These are phyloP conservation scores for Rhabdomys pumilio DNA, from an alignment of 2,797 vertebrate genomes.

Conservation along the genomic window DNA sequence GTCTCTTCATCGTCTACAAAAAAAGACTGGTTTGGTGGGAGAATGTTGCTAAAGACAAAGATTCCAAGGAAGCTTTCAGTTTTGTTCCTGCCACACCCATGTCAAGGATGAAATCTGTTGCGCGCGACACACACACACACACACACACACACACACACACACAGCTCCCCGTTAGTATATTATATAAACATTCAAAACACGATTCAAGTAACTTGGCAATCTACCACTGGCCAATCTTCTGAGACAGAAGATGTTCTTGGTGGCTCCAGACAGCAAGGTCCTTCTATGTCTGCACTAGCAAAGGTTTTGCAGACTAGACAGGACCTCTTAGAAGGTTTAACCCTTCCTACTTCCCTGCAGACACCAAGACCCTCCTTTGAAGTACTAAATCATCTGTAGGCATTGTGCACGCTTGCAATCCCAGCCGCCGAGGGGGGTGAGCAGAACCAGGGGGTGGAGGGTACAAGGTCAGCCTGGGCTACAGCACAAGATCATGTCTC, in stretches of 20 bases:
- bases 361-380: not conserved
- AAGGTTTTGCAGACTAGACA: not conserved
- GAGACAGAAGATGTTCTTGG: not conserved
- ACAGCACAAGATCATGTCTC: not conserved
- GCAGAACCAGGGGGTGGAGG: not conserved
- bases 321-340: not conserved
- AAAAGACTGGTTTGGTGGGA: not conserved
- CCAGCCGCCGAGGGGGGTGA: not conserved
- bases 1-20: not conserved
- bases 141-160: not conserved
- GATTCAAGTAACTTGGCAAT: not conserved
- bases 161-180: not conserved
- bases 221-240: too few species aligned
- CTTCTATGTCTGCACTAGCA: not conserved
- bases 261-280: not conserved
- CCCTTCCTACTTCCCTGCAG: not conserved
- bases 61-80: constrained; percentile 4
- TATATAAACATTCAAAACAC: constrained; percentile 27
- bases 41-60: not conserved
- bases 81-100: not conserved
- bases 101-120: constrained; percentile 26
- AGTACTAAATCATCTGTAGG: not conserved
- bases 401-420: not conserved
- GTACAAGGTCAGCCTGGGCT: not conserved
- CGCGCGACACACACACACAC: too few species aligned